A percentile compares a stretch with the other conserved stretches of the same genome.
phyloP scores from a whole-genome alignment of 2,888 invertebrate genomes.

The Monochamus alternatus region DNA sequence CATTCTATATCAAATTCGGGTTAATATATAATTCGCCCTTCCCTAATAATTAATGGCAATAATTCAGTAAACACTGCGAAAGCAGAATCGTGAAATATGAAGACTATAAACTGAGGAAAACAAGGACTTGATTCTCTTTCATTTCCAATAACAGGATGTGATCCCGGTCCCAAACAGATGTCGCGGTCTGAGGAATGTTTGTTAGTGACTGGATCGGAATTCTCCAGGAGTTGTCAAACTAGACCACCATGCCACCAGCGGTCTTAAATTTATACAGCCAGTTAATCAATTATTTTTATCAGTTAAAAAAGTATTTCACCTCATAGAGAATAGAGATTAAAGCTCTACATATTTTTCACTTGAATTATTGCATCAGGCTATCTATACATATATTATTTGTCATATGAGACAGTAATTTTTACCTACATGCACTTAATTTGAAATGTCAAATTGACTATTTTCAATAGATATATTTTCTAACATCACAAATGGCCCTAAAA shows the following conservation, averaged over 20 bases:
- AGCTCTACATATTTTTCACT: no score
- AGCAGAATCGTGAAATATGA: constrained; percentile 32
- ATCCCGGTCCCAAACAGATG: constrained; percentile 25
- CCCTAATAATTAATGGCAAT: constrained; percentile 10
- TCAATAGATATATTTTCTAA: no score
- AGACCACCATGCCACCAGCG: neutral
- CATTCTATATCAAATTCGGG: no score
- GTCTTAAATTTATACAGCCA: neutral
- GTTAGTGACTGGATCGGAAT: constrained; percentile 16
- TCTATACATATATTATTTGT: no score
- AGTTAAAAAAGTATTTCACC: no score
- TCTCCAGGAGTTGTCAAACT: neutral
- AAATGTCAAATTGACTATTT: no score
- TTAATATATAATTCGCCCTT: neutral
- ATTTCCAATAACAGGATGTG: constrained; percentile 32
- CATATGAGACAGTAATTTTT: no score
- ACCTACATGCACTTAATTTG: no score
- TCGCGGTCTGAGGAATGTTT: constrained; percentile 21
- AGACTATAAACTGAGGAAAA: constrained; percentile 24
- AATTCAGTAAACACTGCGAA: constrained; percentile 25
- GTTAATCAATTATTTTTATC: no score
- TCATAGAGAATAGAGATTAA: no score
- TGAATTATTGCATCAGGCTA: no score
- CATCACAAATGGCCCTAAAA: neutral
- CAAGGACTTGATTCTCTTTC: constrained; percentile 27